Evolutionary conservation across 2,888 invertebrate species (phyloP), one percentile per base, ranked within the genome.

Genomic region (Philhelius pedissequus): DNA sequence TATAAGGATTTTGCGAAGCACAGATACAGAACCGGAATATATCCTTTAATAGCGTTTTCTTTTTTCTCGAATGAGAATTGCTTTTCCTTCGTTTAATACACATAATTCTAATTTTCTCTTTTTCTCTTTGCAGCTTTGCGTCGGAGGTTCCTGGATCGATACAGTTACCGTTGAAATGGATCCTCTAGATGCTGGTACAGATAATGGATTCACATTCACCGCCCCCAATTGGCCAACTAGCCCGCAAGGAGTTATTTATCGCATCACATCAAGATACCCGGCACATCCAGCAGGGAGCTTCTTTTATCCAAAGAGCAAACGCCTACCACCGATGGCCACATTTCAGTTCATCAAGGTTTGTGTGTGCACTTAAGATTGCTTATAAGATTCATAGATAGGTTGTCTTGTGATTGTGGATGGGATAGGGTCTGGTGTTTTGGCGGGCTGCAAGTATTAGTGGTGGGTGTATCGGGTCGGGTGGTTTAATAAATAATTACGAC

Each of bases 171-270:
- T 98, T 84, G 97, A 98, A 94, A 95, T 97, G 92, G 96, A 97
- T 91, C 98, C 98, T 0, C 92, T 97, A 88, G 98, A 98, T 92
- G 98, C 97, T 13, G 98, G 98, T 66, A 97, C 97, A 50, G 98
- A 98, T 93, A 97, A 97, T 92, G 98, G 98, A 4, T 96, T 98
- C 92, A 98, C 98, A 68, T 98, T 98, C 92, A 98, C 98, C 18
- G 96, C 98, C n/a, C 97, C 97, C 62, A 97, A 97, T 92, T 98
- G 98, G 98, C 96, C 97, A 68, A 97, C 97, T 20, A 95, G 96
- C 62, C 98, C 98, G 2, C 96, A 96, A 90, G 96, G 97, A 87
- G 95, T 96, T 87, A 96, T 97, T 87, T 96, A 96, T 92, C 94
- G 96, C 89, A 97, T 98, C 92, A 97, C 97, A 35, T 95, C 97